phyloP scores from a whole-genome alignment of 2,113 vertebrate genomes.

The Rhinopithecus roxellana region DNA sequence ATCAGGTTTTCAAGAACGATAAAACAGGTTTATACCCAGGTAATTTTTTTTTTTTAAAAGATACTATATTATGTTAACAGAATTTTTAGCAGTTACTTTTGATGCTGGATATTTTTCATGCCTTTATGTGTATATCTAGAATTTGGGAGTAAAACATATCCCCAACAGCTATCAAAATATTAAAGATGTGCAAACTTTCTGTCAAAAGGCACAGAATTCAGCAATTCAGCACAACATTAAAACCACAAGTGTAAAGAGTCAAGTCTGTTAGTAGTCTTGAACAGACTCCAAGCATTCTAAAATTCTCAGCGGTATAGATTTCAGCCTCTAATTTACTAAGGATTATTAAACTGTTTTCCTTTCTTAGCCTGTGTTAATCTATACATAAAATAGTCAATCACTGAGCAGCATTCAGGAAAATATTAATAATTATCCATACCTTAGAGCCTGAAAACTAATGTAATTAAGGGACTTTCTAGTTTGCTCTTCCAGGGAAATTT shows the following conservation, averaged over 20 bases:
- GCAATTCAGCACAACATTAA: not conserved
- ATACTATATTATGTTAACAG: not conserved
- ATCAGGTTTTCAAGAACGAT: conserved; percentile 29
- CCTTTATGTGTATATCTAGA: not conserved
- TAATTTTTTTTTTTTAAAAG: not conserved
- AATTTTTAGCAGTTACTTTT: not conserved
- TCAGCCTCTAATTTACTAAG: not conserved
- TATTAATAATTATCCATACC: not conserved
- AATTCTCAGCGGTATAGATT: not conserved
- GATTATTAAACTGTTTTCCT: not conserved
- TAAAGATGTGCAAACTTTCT: not conserved
- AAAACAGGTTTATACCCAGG: not conserved
- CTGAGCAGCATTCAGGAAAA: not conserved
- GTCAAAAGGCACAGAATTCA: not conserved
- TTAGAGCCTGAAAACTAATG: not conserved
- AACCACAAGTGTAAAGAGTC: not conserved
- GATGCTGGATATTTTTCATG: not conserved
- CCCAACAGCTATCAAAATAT: not conserved
- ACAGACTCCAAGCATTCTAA: not conserved
- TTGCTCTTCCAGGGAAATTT: not conserved
- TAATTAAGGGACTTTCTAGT: not conserved
- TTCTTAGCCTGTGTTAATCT: not conserved
- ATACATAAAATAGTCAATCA: not conserved
- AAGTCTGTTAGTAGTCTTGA: not conserved
- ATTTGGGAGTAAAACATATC: not conserved